Conservation (phyloP, 2,797 vertebrate genomes). For the Pseudocheirus occidentalis region DNA sequence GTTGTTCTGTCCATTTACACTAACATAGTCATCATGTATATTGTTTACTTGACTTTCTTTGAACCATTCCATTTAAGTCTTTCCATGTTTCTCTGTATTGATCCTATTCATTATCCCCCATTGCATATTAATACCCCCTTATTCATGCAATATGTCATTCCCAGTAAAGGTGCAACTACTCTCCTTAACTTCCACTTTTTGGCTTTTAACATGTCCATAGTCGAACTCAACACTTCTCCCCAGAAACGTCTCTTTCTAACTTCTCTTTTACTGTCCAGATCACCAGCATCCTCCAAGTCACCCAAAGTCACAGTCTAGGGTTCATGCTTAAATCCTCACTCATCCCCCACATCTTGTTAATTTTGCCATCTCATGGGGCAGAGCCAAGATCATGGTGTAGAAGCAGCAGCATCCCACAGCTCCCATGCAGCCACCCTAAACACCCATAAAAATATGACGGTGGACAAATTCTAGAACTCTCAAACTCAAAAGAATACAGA, state of each 20-base stretch:
- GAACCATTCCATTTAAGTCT: neutral
- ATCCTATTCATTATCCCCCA: neutral
- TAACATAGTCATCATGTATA: neutral
- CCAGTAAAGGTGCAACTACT: neutral
- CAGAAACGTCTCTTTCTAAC: neutral
- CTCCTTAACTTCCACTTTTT: neutral
- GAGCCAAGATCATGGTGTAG: no score
- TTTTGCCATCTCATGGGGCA: no score
- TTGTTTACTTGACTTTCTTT: neutral
- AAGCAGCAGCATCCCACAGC: no score
- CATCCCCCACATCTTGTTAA: neutral
- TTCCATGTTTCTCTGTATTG: neutral
- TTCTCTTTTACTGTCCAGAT: neutral
- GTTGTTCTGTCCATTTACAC: neutral
- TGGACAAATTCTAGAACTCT: no score
- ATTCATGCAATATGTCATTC: neutral
- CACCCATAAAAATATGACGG: no score
- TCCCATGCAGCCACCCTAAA: no score
- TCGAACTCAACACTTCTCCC: neutral
- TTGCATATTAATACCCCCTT: neutral
- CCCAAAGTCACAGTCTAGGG: neutral
- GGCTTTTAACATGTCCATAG: neutral
- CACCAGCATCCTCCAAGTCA: neutral
- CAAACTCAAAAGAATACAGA: no score
- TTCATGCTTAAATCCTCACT: neutral